Evolutionary conservation across 2,113 vertebrate genomes (phyloP), one percentile per base, ranked within the genome.

Genomic region (Pachycephala philippinensis): DNA sequence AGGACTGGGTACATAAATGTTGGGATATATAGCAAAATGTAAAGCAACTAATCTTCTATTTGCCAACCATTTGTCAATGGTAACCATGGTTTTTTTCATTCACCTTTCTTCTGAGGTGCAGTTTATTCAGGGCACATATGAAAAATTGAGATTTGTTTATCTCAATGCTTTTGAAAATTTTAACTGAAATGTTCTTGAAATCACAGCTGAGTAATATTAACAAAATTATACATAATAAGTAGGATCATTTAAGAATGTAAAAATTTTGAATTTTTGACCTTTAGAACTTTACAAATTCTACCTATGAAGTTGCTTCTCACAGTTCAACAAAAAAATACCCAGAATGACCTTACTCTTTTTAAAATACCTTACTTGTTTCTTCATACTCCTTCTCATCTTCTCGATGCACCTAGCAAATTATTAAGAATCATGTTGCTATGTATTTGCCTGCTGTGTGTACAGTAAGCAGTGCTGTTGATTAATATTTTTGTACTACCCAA

Each of bases 91-190:
- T 37, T 80, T 84, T 66, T 75, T 61, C 11, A 64, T 14, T 40
- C 28, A 76, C 8, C 7, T 76, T 92, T 87, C 53, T 20, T 71
- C 68, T 68, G n/a, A 84, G 28, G 8, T 20, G 15, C 9, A 40
- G 44, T 54, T 50, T 53, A 72, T 24, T 63, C 19, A 21, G 14
- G 4, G 8, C 1, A 47, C 0, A 0, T 47, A 54, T 42, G 23
- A 93, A 35, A 82, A 30, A 37, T 11, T 3, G 2, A 18, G 6
- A 54, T 33, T 74, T 69, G 4, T 45, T 30, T 53, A 27, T 28
- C 26, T 69, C n/a, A 69, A 42, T 69, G 23, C 2, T 65, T 87
- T 82, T n/a, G 17, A 88, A 69, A 22, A 24, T 69, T 80, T 64
- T 60, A 33, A 26, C 13, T 3, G 4, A 74, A 87, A 15, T 60